A percentile compares a stretch with the other conserved stretches of the same genome.
Evolutionary conservation across 2,888 invertebrate genomes (phyloP).

Genomic region (Dascillus cervinus): DNA sequence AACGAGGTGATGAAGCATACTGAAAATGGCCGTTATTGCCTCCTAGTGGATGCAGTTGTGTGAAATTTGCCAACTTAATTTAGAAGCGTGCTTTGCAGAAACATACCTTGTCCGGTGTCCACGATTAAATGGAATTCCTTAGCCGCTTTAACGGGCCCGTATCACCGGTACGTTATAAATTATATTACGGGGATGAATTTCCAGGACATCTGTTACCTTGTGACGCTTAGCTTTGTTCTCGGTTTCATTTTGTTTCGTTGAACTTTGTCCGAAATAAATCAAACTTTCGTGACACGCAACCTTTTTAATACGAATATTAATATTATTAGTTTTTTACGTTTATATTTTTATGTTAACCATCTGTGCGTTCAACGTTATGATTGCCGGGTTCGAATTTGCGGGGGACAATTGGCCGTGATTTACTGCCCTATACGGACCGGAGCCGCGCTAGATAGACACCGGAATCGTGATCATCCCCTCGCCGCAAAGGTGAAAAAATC

Average conservation of each 20-base stretch:
- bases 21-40: conserved; percentile 34
- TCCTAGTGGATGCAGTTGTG: conserved; percentile 32
- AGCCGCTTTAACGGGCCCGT: conserved; percentile 20
- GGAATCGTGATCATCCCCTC: conserved; percentile 31
- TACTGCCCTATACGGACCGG: conserved; percentile 33
- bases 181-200: conserved; percentile 27
- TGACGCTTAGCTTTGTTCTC: conserved; percentile 19
- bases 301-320: conserved; percentile 7
- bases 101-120: conserved; percentile 29
- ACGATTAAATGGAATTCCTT: conserved; percentile 31
- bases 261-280: conserved; percentile 19
- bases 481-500: conserved; percentile 31
- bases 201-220: conserved; percentile 27
- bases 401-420: conserved; percentile 29
- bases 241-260: conserved; percentile 19
- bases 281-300: conserved; percentile 7
- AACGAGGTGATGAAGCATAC: conserved; percentile 38
- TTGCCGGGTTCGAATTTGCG: conserved; percentile 13
- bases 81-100: conserved; percentile 28
- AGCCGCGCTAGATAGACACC: conserved; percentile 31
- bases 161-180: conserved; percentile 28
- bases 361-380: conserved; percentile 11
- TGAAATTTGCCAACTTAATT: conserved; percentile 41
- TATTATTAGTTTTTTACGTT: conserved; percentile 2
- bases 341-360: conserved; percentile 10